Conservation (phyloP, 35 echinoderm and acorn worm genomes). For the Anneissia japonica region DNA sequence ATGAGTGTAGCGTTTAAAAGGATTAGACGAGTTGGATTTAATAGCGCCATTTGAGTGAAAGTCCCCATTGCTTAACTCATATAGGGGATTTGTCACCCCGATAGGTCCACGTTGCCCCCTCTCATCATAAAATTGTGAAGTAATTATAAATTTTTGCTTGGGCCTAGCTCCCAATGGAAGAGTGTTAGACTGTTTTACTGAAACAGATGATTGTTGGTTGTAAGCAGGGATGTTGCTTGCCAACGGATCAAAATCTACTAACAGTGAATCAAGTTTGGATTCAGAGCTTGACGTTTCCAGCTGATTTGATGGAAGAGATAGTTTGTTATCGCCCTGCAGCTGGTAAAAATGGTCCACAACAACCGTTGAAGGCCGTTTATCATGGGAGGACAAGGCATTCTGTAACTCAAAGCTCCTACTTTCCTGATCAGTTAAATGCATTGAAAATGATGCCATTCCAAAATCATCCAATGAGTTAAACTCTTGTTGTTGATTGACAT, state of each 20-base stretch:
- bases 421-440: not conserved
- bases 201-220: not conserved
- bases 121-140: not conserved
- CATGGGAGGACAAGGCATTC: not conserved
- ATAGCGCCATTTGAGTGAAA: not conserved
- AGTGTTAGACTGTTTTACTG: conserved; percentile 2
- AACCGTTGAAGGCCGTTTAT: not conserved
- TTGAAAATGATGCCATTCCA: not conserved
- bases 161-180: not conserved
- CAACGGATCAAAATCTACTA: conserved; percentile 76
- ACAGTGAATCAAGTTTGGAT: conserved; percentile 17
- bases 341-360: not conserved
- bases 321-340: not conserved
- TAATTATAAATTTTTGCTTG: not conserved
- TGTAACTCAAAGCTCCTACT: not conserved
- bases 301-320: not conserved
- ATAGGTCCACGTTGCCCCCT: not conserved
- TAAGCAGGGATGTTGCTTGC: not conserved
- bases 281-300: not conserved
- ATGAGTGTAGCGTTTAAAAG: not conserved
- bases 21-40: not conserved
- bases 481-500: not conserved
- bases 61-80: not conserved
- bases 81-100: not conserved
- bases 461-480: not conserved